Base-by-base conservation (phyloP, 2,888 invertebrate species). In the Drosophila ezoana region DNA sequence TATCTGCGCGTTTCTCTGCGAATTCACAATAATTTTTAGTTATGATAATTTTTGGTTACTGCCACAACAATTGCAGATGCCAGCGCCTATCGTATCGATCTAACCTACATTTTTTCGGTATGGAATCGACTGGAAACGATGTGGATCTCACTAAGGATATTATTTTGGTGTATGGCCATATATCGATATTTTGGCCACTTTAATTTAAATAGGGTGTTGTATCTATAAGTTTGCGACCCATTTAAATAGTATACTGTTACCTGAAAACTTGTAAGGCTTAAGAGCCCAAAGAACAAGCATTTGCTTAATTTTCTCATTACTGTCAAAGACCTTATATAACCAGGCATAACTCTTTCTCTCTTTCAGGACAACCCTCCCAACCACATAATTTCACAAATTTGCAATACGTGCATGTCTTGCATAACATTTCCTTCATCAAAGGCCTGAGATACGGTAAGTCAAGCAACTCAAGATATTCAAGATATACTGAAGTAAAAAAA, bases 331-430 rank as follows among this genome's bases (percentile, higher is more conserved):
- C 76, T 56, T 62, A 57, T 33, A 52, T 37, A 52, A 38, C 11
- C 37, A 48, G 28, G 45, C 43, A 77, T 45, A 41, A 33, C 61
- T 62, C 59, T 56, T 20, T 16, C 63, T 58, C 54, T 59, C 40
- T 49, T 56, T 37, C 5, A 65, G 68, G 61, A 67, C 72, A 72
- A n/a, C n/a, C 68, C 66, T 54, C 51, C 52, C 58, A 81, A 73
- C 64, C 63, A 77, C 69, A 78, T 81, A 77, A 69, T 84, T 87
- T 63, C 72, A 54, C 62, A 67, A 76, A 81, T 65, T 76, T 61
- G 72, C 87, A 69, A 52, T 73, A 76, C 81, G 81, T 62, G 85
- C 87, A 87, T 89, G 82, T 69, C 89, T 89, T 89, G 82, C 82
- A 82, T 82, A 82, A 82, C 70, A 84, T 77, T 82, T 82, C 87